A percentile compares a stretch with the other conserved stretches of the same genome.
Conservation (phyloP, 2,113 vertebrate species). For the Actenoides hombroni region DNA sequence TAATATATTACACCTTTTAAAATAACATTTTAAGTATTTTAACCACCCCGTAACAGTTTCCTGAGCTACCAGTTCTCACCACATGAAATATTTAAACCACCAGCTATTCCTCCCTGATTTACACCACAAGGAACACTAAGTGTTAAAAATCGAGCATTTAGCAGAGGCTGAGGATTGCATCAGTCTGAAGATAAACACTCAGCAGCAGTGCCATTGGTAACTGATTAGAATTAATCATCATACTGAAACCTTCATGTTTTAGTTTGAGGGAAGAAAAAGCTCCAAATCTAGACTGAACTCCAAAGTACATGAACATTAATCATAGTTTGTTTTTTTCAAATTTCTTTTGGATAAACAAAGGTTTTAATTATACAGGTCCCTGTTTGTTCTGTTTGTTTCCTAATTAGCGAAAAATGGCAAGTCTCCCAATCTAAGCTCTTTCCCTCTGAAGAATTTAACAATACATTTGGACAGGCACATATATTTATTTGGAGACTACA, state of each 20-base stretch:
- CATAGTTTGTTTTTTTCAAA: not conserved
- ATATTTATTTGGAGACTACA: constrained; percentile 70
- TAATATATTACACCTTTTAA: not conserved
- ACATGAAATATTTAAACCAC: not conserved
- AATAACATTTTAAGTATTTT: not conserved
- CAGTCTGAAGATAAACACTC: not conserved
- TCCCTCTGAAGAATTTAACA: constrained; percentile 68
- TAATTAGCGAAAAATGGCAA: constrained; percentile 75
- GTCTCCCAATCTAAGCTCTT: constrained; percentile 55
- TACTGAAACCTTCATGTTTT: not conserved
- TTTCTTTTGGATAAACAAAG: constrained; percentile 66
- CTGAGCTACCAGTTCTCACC: not conserved
- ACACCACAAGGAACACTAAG: not conserved
- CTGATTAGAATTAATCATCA: not conserved
- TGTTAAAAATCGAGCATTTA: not conserved
- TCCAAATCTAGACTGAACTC: not conserved
- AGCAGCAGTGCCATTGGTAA: not conserved
- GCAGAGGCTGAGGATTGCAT: not conserved
- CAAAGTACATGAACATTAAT: constrained; percentile 47
- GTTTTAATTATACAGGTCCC: constrained; percentile 71
- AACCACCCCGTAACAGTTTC: not conserved
- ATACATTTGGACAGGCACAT: constrained; percentile 61
- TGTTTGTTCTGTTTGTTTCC: constrained; percentile 63
- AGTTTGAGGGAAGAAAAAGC: constrained; percentile 23
- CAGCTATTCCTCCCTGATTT: not conserved